phyloP scores from a whole-genome alignment of 2,888 invertebrate species.

The Prosapia bicincta region DNA sequence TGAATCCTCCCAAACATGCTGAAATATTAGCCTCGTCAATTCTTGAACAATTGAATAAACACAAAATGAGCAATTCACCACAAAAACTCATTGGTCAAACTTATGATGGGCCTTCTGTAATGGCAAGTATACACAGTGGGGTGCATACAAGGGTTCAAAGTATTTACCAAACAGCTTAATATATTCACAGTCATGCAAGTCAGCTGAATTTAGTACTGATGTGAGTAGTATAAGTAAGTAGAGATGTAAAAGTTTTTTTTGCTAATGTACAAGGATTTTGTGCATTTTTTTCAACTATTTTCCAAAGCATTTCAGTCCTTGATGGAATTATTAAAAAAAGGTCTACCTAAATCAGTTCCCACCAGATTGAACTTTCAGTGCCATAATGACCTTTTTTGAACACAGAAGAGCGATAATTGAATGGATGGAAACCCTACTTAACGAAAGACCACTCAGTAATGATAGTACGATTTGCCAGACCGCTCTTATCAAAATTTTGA shows the following conservation, averaged over 20 bases:
- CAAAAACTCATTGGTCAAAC: not conserved
- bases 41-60: not conserved
- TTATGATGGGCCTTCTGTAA: not conserved
- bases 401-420: not conserved
- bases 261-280: not conserved
- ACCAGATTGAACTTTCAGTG: not conserved
- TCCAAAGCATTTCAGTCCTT: not conserved
- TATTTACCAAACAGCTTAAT: not conserved
- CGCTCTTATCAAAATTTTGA: not conserved
- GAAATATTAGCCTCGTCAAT: too few relatives aligned
- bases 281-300: not conserved
- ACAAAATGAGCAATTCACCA: not conserved
- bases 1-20: too few relatives aligned
- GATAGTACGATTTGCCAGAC: not conserved
- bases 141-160: not conserved
- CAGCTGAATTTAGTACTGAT: not conserved
- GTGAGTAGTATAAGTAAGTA: not conserved
- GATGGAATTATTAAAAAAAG: not conserved
- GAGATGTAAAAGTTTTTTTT: not conserved
- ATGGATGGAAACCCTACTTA: not conserved
- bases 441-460: not conserved
- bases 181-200: not conserved
- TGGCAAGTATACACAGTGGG: not conserved
- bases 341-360: not conserved
- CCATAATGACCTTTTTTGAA: not conserved